Evolutionary conservation across 1,140 invertebrate species (phyloP).

Genomic region (Neotoxoptera formosana): DNA sequence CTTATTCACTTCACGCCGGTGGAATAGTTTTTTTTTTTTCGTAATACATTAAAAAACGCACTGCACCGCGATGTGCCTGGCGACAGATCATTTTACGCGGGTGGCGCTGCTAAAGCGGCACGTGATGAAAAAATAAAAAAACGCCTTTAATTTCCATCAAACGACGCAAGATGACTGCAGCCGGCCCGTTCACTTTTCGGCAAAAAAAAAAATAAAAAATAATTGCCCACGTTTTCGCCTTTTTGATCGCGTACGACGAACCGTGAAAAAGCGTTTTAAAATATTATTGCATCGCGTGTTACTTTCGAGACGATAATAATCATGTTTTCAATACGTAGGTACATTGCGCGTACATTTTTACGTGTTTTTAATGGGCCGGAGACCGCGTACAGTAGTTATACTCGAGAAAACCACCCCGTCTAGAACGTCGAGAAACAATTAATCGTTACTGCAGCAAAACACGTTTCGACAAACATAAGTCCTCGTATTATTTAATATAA

Average conservation of each 20-base stretch:
- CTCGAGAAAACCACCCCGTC: neutral
- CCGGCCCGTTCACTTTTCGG: neutral
- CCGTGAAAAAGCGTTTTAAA: neutral
- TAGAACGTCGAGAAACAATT: neutral
- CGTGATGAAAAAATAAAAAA: neutral
- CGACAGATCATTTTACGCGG: neutral
- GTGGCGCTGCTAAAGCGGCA: neutral
- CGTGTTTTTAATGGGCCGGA: neutral
- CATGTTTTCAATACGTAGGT: neutral
- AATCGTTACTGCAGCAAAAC: neutral
- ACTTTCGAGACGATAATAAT: neutral
- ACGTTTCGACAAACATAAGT: neutral
- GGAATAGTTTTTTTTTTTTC: neutral
- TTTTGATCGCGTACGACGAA: neutral
- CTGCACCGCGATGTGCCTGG: neutral
- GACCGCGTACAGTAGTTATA: neutral
- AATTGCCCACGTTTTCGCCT: neutral
- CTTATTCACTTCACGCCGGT: neutral
- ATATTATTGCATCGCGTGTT: neutral
- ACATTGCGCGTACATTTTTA: too few relatives aligned
- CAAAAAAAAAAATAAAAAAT: neutral
- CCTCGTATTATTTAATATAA: neutral
- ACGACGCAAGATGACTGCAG: neutral
- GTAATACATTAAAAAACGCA: neutral
- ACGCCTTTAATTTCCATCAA: neutral